Evolutionary conservation across 2,113 vertebrate species (phyloP), one percentile per base, ranked within the genome.

Genomic region (Girardinichthys multiradiatus): DNA sequence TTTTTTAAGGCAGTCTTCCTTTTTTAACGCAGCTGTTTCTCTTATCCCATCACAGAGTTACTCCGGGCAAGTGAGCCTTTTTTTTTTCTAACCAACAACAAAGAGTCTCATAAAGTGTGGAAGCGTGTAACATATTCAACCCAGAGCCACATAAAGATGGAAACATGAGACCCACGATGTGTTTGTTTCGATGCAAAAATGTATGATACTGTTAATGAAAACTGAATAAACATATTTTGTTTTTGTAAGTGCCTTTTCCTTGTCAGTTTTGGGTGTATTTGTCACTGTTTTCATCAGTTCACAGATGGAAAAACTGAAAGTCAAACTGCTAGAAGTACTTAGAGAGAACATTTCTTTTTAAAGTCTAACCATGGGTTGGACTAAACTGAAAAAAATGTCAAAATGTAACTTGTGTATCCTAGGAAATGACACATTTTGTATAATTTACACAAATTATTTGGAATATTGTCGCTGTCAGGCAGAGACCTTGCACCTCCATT

Each of bases 181-280:
- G 91, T 86, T 93, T 91, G 89, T 93, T 79, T 91, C 81, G 83
- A 90, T 91, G 90, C 88, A 91, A 91, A 90, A 88, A 90, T 92
- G 92, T 92, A 91, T 72, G 76, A 89, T 86, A 89, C 82, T 17
- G 82, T 89, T 86, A 76, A 80, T 81, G 80, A 79, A 84, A 88
- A 81, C 87, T 84, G 70, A 90, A 90, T 92, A 90, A 93, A 93
- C 60, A 81, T 92, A 91, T 91, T 91, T 92, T 91, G 91, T 87
- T 93, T 91, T 91, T 91, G 77, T 91, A 88, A 45, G 17, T 12
- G 61, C 4, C 8, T 71, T 30, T 37, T 82, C 42, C 76, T 70
- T 42, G 7, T 51, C 9, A 28, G 3, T 37, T 37, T 31, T 30
- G 9, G 24, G 13, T 29, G 3, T 66, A 21, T 48, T 66, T 48